Conservation (phyloP, 2,113 vertebrate species). For the Nannospalax galili region DNA sequence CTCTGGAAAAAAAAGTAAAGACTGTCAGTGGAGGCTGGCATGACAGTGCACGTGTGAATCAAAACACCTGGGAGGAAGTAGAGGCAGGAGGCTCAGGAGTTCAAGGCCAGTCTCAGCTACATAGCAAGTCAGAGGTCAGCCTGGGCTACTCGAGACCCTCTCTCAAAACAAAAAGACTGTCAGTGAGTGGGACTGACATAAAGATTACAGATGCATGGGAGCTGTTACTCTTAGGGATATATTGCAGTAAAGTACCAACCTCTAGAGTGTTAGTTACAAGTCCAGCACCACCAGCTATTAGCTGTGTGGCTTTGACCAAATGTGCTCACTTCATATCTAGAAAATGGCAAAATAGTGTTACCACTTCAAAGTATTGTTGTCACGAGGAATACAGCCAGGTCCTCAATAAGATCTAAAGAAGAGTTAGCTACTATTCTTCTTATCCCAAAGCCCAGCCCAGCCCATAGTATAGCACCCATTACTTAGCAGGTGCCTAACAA, state of each 20-base stretch:
- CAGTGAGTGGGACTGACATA: not conserved
- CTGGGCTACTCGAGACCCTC: not conserved
- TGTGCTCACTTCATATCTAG: not conserved
- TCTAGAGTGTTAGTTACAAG: not conserved
- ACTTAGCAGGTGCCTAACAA: not conserved
- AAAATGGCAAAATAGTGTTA: not conserved
- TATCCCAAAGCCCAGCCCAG: not conserved
- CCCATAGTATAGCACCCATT: not conserved
- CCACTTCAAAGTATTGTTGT: not conserved
- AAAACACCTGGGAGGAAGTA: not conserved
- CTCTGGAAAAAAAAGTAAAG: not conserved
- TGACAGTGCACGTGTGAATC: not conserved
- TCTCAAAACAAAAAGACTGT: not conserved
- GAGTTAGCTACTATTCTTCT: not conserved
- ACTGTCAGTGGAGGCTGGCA: not conserved
- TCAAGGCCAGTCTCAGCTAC: not conserved
- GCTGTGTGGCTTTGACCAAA: not conserved
- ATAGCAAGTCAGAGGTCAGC: not conserved
- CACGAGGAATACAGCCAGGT: not conserved
- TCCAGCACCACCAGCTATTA: not conserved
- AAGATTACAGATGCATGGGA: not conserved
- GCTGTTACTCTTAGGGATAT: not conserved
- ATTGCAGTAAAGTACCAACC: not conserved
- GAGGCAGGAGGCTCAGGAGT: not conserved
- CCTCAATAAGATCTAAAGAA: slow-evolving; percentile 37